Percentiles rank a stretch among this genome's conserved stretches.
Conservation (phyloP, 1,140 invertebrate species). For the Penaeus indicus region DNA sequence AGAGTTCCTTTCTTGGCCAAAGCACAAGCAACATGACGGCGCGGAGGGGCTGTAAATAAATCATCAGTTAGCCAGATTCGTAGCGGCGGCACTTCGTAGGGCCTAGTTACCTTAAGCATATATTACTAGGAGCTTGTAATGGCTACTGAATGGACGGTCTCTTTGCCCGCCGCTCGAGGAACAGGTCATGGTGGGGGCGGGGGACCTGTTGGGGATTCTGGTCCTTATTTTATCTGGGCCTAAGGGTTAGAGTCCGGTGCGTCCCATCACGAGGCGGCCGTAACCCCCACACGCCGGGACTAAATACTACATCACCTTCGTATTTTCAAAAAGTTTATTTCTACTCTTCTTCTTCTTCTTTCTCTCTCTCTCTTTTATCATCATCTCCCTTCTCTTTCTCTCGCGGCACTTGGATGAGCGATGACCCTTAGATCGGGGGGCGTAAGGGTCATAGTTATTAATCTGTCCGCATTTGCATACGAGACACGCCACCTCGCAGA, state of each 20-base stretch:
- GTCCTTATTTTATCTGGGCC: background rate
- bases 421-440: background rate
- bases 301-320: slow-evolving; percentile 48
- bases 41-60: too few species aligned
- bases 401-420: background rate
- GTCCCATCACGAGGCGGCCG: slow-evolving; percentile 17
- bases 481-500: background rate
- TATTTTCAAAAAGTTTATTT: slow-evolving; percentile 49
- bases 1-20: too few species aligned
- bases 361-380: background rate
- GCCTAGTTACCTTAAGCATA: too few species aligned
- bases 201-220: background rate
- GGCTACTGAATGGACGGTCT: slow-evolving; percentile 44
- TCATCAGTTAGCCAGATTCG: too few species aligned
- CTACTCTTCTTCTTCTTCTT: slow-evolving; percentile 10
- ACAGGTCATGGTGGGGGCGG: background rate
- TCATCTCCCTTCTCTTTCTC: background rate
- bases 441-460: background rate
- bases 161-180: background rate
- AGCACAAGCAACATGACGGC: too few species aligned
- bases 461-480: slow-evolving; percentile 17
- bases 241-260: slow-evolving; percentile 32
- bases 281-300: slow-evolving; percentile 33
- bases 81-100: too few species aligned
- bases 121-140: slow-evolving; percentile 39